These are phyloP conservation scores for Meteorus colon DNA, from an alignment of 2,888 invertebrate genomes.

Conservation along the genomic window DNA sequence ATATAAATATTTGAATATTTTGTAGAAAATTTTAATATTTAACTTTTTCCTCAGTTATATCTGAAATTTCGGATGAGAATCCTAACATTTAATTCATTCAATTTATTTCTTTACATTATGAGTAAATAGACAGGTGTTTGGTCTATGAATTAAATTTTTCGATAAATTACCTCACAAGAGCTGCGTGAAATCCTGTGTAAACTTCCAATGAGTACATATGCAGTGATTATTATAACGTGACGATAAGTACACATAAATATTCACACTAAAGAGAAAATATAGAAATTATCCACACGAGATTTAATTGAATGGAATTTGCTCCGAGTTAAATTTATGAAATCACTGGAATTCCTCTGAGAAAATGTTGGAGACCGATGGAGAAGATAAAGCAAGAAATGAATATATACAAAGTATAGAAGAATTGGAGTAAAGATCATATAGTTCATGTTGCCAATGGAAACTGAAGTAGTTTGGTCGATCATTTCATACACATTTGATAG, in stretches of 20 bases:
- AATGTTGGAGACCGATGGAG: not conserved
- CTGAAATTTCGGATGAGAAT: not conserved
- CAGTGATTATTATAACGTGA: slow-evolving; percentile 18
- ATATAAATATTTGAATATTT: not conserved
- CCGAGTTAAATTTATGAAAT: not conserved
- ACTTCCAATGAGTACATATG: not conserved
- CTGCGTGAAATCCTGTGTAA: not conserved
- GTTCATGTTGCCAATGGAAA: slow-evolving; percentile 48
- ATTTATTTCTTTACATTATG: not conserved
- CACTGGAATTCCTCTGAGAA: not conserved
- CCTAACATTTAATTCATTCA: not conserved
- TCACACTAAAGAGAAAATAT: not conserved
- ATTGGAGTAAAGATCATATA: not conserved
- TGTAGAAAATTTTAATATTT: not conserved
- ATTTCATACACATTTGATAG: slow-evolving; percentile 28
- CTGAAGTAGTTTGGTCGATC: slow-evolving; percentile 52
- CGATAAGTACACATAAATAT: not conserved
- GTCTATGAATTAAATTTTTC: not conserved
- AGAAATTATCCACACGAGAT: not conserved
- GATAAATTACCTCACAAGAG: not conserved
- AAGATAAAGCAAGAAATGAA: not conserved
- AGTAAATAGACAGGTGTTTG: not conserved
- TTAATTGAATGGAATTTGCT: too few species aligned
- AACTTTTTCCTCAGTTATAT: not conserved
- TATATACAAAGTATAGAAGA: not conserved